Evolutionary conservation across 2,113 vertebrate species (phyloP).

Genomic region (Neoarius graeffei): DNA sequence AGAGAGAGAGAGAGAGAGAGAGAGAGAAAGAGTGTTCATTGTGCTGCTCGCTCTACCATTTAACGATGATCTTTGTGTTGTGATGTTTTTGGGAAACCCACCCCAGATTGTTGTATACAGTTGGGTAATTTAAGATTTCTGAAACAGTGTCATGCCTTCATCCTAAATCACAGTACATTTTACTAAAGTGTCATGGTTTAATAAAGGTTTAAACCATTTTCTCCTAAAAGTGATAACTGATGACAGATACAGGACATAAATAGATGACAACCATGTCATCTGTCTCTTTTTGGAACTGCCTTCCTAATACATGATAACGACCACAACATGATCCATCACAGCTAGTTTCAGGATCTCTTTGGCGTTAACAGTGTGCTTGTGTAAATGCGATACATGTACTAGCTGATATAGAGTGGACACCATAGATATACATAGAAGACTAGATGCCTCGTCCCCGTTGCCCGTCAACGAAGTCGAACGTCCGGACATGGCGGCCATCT

Average conservation of each 20-base stretch:
- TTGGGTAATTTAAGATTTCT: background rate
- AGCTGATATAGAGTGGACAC: no score
- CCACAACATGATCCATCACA: background rate
- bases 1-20: no score
- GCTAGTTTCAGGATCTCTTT: background rate
- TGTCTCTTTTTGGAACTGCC: background rate
- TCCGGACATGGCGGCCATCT: no score
- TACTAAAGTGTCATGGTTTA: background rate
- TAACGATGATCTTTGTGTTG: no score
- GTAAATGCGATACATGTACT: background rate
- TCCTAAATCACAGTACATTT: background rate
- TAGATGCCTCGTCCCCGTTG: no score
- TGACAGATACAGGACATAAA: background rate
- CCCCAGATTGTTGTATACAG: background rate
- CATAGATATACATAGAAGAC: no score
- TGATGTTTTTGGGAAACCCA: no score
- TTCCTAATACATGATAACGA: background rate
- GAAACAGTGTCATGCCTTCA: background rate
- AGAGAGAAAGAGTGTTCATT: no score
- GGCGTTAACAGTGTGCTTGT: background rate
- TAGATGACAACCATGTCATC: background rate
- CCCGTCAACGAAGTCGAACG: no score
- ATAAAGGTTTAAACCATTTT: background rate
- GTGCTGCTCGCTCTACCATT: no score
- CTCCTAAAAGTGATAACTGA: background rate